phyloP scores from a whole-genome alignment of 2,797 vertebrate species.

The Anguilla obscura region DNA sequence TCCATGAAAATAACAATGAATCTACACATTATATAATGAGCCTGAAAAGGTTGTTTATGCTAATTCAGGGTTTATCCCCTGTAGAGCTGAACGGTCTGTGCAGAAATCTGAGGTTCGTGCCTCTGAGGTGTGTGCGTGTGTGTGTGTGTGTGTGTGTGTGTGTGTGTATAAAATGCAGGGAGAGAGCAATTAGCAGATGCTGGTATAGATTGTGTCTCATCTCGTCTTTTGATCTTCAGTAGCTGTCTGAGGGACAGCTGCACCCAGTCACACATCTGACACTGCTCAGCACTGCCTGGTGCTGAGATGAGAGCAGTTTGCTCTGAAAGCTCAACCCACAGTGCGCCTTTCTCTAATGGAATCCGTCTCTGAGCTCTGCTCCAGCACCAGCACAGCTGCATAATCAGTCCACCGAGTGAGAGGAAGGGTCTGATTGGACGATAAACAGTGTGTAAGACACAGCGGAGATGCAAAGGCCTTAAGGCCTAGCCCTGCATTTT shows the following conservation, averaged over 20 bases:
- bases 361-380: background rate
- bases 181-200: background rate
- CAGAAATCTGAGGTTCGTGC: background rate
- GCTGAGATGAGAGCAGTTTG: background rate
- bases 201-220: background rate
- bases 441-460: background rate
- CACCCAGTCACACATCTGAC: background rate
- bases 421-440: conserved; percentile 60
- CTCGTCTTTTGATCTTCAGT: background rate
- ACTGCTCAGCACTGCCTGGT: background rate
- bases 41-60: background rate
- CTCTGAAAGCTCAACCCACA: background rate
- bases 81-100: background rate
- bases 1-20: background rate
- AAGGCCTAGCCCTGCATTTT: conserved; percentile 8
- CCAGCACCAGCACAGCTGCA: conserved; percentile 30
- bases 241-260: background rate
- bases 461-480: conserved; percentile 19
- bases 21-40: background rate
- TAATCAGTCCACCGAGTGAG: conserved; percentile 62
- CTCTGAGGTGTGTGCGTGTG: background rate
- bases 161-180: background rate
- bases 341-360: background rate
- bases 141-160: background rate
- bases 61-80: background rate